phyloP scores from a whole-genome alignment of 2,113 vertebrate species.

The Malurus cyaneus region DNA sequence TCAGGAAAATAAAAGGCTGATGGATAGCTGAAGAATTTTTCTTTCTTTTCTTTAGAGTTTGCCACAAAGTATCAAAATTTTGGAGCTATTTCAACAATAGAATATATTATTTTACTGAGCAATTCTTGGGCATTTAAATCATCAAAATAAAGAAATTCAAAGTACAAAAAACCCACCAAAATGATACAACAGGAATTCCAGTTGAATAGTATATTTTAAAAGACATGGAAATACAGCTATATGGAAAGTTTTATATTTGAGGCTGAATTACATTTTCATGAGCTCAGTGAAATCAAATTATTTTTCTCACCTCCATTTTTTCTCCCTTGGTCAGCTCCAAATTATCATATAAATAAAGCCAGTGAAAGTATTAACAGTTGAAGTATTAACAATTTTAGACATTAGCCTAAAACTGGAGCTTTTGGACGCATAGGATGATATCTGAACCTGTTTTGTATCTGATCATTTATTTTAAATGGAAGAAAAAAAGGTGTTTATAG shows the following conservation, averaged over 20 bases:
- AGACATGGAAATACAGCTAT: neutral
- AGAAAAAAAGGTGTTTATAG: rapidly evolving
- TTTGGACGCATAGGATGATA: neutral
- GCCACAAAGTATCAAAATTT: slow-evolving; percentile 1
- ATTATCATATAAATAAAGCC: neutral
- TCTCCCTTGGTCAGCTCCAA: neutral
- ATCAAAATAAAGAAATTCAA: neutral
- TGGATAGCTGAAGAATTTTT: neutral
- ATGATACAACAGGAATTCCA: neutral
- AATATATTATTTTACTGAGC: neutral
- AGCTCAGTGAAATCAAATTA: neutral
- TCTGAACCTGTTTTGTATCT: neutral
- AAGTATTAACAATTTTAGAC: neutral
- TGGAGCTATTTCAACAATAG: neutral
- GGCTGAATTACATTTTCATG: neutral
- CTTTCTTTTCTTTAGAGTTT: slow-evolving; percentile 7
- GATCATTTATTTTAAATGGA: neutral
- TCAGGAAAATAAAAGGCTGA: slow-evolving; percentile 38
- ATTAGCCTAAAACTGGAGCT: neutral
- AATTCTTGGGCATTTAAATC: neutral
- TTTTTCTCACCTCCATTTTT: neutral
- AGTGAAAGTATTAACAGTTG: neutral
- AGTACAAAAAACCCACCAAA: neutral
- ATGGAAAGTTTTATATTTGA: neutral
- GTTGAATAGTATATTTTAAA: neutral